These are phyloP conservation scores for Vesta saturnalis DNA, from an alignment of 2,888 invertebrate genomes.

Conservation along the genomic window DNA sequence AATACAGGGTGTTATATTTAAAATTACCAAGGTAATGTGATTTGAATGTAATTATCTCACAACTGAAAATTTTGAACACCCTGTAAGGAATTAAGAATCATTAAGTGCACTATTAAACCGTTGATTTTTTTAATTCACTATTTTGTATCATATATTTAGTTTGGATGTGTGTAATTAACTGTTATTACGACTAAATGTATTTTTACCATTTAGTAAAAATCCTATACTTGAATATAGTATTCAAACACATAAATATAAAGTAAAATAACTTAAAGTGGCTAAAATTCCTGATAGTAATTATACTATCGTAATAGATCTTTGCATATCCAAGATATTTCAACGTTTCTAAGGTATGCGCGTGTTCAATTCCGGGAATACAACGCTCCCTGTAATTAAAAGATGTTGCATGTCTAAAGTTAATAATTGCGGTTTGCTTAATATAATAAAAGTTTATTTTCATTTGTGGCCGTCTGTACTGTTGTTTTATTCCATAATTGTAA, in stretches of 20 bases:
- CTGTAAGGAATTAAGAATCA: no score
- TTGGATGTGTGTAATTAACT: no score
- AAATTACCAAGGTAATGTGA: no score
- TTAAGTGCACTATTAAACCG: no score
- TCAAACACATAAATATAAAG: neutral
- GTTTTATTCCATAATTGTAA: slow-evolving; percentile 49
- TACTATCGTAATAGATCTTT: slow-evolving; percentile 38
- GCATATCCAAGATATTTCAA: slow-evolving; percentile 36
- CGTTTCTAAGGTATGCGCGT: slow-evolving; percentile 37
- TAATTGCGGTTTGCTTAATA: slow-evolving; percentile 45
- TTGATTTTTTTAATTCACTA: no score
- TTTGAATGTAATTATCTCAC: no score
- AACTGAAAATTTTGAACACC: no score
- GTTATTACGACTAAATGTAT: no score
- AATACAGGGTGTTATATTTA: no score
- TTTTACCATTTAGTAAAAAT: neutral
- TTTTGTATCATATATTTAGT: no score
- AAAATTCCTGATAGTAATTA: slow-evolving; percentile 35
- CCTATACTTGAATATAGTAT: neutral
- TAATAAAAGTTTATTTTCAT: slow-evolving; percentile 49
- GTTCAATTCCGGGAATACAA: slow-evolving; percentile 37
- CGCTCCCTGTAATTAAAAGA: slow-evolving; percentile 44
- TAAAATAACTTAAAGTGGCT: slow-evolving; percentile 4
- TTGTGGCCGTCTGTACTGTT: slow-evolving; percentile 45
- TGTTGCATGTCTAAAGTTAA: slow-evolving; percentile 49